Evolutionary conservation across 2,113 vertebrate species (phyloP).

Genomic region (Rattus norvegicus): DNA sequence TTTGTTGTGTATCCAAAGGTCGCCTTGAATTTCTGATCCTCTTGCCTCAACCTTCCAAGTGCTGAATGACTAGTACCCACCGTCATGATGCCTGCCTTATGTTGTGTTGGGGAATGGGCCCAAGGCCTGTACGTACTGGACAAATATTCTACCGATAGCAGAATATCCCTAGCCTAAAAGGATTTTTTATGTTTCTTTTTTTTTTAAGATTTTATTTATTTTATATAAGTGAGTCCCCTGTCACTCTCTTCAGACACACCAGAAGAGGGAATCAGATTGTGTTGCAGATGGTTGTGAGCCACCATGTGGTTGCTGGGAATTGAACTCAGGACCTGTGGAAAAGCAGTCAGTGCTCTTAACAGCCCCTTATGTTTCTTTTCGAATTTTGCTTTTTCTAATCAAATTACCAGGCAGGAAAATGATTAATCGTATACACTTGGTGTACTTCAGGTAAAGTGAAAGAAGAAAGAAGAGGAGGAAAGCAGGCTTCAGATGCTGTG

Average conservation of each 20-base stretch:
- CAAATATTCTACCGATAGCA: neutral
- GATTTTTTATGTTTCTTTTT: neutral
- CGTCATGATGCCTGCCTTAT: neutral
- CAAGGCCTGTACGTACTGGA: neutral
- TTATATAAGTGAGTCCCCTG: no score
- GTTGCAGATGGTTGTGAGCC: no score
- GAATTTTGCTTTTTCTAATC: conserved; percentile 6
- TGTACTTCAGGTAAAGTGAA: neutral
- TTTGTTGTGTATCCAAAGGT: neutral
- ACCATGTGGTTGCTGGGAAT: no score
- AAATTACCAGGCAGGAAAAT: conserved; percentile 34
- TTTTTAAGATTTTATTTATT: no score
- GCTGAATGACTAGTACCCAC: neutral
- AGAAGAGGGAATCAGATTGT: no score
- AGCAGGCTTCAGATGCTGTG: neutral
- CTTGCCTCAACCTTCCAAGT: neutral
- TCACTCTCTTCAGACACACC: no score
- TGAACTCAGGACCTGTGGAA: no score
- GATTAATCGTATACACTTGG: neutral
- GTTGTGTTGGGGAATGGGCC: neutral
- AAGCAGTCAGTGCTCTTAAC: no score
- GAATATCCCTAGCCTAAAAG: neutral
- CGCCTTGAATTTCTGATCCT: neutral
- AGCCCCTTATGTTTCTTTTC: neutral
- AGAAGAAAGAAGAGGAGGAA: neutral